A percentile compares a stretch with the other conserved stretches of the same genome.
Conservation (phyloP, 2,888 invertebrate species). For the Drosophila nr. medialis region DNA sequence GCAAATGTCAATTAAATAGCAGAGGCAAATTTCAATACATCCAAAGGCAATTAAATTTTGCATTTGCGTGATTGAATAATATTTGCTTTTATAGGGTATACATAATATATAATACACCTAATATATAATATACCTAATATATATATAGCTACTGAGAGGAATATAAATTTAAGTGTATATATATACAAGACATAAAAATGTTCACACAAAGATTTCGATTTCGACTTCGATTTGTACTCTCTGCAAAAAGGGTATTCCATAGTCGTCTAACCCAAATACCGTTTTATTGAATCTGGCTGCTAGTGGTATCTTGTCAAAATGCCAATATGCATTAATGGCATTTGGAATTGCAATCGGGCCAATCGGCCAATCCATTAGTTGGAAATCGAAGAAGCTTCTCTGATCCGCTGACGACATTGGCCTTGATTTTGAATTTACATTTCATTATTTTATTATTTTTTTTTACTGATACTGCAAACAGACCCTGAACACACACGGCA, state of each 20-base stretch:
- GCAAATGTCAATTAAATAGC: slow-evolving; percentile 21
- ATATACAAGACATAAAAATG: background rate
- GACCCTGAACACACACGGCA: slow-evolving; percentile 17
- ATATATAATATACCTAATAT: background rate
- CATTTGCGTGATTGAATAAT: slow-evolving; percentile 12
- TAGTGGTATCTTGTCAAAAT: slow-evolving; percentile 49
- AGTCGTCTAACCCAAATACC: background rate
- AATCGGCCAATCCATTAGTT: slow-evolving; percentile 64
- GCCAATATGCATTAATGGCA: slow-evolving; percentile 60
- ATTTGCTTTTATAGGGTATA: background rate
- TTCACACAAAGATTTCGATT: background rate
- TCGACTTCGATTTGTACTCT: background rate
- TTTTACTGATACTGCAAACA: slow-evolving; percentile 16
- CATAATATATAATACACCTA: background rate
- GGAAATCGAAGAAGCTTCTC: slow-evolving; percentile 14
- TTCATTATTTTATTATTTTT: slow-evolving; percentile 4
- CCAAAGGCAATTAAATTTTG: slow-evolving; percentile 48
- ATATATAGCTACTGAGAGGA: background rate
- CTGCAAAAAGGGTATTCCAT: background rate
- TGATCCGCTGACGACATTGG: slow-evolving; percentile 62
- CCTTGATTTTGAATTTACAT: slow-evolving; percentile 73
- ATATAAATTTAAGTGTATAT: background rate
- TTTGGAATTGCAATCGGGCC: slow-evolving; percentile 62
- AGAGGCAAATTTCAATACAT: slow-evolving; percentile 21
- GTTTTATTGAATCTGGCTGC: slow-evolving; percentile 7